Percentiles rank a stretch among this genome's conserved stretches.
These are phyloP conservation scores for Drosophila arizonae DNA, from an alignment of 1,140 invertebrate species.

Conservation along the genomic window DNA sequence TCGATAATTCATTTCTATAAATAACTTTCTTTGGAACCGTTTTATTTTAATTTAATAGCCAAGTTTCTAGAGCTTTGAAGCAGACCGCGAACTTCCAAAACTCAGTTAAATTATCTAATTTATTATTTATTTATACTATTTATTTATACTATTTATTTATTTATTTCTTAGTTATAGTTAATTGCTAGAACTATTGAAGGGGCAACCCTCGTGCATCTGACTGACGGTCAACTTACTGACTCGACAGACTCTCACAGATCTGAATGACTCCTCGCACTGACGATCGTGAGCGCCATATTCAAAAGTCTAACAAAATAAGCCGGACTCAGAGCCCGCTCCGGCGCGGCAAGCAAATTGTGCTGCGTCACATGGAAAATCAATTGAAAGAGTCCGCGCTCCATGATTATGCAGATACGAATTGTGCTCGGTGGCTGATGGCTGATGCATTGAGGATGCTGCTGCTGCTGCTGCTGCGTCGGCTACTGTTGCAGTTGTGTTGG, in stretches of 20 bases:
- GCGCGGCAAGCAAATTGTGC: slow-evolving; percentile 57
- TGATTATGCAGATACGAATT: slow-evolving; percentile 69
- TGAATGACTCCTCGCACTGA: background rate
- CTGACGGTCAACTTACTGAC: slow-evolving; percentile 10
- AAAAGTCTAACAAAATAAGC: slow-evolving; percentile 39
- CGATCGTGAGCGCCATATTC: slow-evolving; percentile 70
- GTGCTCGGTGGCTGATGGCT: slow-evolving; percentile 28
- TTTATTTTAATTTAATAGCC: too few species aligned
- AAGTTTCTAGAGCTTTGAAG: too few species aligned
- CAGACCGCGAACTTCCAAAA: too few species aligned
- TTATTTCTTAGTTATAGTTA: background rate
- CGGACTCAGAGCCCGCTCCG: slow-evolving; percentile 7
- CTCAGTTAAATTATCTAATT: too few species aligned
- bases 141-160: too few species aligned
- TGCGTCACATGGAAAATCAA: slow-evolving; percentile 78
- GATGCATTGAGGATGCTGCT: slow-evolving; percentile 25
- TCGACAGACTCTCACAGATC: slow-evolving; percentile 10
- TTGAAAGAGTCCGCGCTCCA: slow-evolving; percentile 63
- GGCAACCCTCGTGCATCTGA: slow-evolving; percentile 29
- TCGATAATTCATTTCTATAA: too few species aligned
- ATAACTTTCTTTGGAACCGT: too few species aligned
- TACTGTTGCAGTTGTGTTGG: slow-evolving; percentile 2
- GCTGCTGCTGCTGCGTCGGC: slow-evolving; percentile 1
- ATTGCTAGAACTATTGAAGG: slow-evolving; percentile 14
- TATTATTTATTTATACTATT: too few species aligned